These are phyloP conservation scores for Apostichopus japonicus DNA, from an alignment of 35 echinoderm and acorn worm species.

Conservation along the genomic window DNA sequence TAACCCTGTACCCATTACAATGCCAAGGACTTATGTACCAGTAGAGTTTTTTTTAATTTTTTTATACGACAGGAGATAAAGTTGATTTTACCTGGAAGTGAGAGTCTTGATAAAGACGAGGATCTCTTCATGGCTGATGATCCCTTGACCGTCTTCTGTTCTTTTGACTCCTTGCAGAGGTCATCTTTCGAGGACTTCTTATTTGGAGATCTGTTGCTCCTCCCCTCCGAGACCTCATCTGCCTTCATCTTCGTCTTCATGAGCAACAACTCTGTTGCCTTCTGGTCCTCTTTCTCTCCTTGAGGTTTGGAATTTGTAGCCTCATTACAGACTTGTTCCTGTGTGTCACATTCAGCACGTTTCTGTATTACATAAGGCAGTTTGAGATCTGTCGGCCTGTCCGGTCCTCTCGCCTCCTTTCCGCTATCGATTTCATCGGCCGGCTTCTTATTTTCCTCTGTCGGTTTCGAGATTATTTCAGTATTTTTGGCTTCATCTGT, in stretches of 20 bases:
- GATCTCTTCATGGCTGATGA: constrained; percentile 13
- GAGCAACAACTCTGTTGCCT: neutral
- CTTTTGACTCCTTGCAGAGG: neutral
- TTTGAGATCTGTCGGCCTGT: constrained; percentile 29
- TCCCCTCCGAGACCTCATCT: neutral
- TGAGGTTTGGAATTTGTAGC: neutral
- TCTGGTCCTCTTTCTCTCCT: neutral
- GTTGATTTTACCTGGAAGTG: neutral
- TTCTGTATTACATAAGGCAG: neutral
- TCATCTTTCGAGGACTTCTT: neutral
- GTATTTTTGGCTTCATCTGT: neutral
- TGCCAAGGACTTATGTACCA: too few relatives aligned
- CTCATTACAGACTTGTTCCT: neutral
- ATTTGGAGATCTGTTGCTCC: neutral
- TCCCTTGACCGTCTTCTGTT: neutral
- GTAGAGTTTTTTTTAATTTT: too few relatives aligned
- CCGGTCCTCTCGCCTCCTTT: neutral
- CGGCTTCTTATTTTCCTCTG: neutral
- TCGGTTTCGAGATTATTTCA: neutral
- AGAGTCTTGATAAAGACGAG: constrained; percentile 20
- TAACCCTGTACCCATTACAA: too few relatives aligned
- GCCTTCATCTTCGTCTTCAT: constrained; percentile 23
- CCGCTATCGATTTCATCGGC: neutral
- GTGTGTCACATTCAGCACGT: neutral
- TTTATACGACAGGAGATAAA: too few relatives aligned